phyloP scores from a whole-genome alignment of 2,888 invertebrate species.

The Drosophila differens region DNA sequence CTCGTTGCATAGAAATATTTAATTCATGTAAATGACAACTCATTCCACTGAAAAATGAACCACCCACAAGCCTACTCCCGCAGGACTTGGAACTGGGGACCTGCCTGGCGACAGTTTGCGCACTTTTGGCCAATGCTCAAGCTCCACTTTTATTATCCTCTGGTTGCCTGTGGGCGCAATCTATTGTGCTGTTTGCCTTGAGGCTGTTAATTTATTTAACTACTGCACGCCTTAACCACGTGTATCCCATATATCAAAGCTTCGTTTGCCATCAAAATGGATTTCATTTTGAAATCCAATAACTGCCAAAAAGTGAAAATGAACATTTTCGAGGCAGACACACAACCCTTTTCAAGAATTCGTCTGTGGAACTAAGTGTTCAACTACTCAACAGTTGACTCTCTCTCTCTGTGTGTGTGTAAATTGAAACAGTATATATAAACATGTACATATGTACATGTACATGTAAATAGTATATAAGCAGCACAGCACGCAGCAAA shows the following conservation, averaged over 20 bases:
- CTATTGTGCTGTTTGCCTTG: constrained; percentile 30
- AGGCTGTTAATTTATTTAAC: constrained; percentile 77
- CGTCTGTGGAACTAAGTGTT: constrained; percentile 32
- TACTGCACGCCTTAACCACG: constrained; percentile 66
- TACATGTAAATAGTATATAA: constrained; percentile 44
- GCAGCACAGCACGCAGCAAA: constrained; percentile 41
- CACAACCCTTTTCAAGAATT: constrained; percentile 64
- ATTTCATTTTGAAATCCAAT: constrained; percentile 82
- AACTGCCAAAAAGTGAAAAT: constrained; percentile 66
- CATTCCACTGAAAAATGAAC: neutral
- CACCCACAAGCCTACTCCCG: neutral
- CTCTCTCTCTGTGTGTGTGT: constrained; percentile 25
- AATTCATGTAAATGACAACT: constrained; percentile 56
- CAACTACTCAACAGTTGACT: constrained; percentile 41
- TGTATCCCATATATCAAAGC: constrained; percentile 77
- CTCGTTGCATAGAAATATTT: constrained; percentile 52
- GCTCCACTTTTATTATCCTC: constrained; percentile 14
- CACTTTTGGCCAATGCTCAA: constrained; percentile 10
- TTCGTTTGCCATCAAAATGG: constrained; percentile 77
- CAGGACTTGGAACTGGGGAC: neutral
- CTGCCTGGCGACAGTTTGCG: constrained; percentile 44
- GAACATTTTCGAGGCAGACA: constrained; percentile 58
- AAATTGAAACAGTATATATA: constrained; percentile 71
- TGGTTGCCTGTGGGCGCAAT: neutral
- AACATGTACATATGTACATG: constrained; percentile 12